Evolutionary conservation across 2,888 invertebrate species (phyloP).

Genomic region (Willowsia nigromaculata): DNA sequence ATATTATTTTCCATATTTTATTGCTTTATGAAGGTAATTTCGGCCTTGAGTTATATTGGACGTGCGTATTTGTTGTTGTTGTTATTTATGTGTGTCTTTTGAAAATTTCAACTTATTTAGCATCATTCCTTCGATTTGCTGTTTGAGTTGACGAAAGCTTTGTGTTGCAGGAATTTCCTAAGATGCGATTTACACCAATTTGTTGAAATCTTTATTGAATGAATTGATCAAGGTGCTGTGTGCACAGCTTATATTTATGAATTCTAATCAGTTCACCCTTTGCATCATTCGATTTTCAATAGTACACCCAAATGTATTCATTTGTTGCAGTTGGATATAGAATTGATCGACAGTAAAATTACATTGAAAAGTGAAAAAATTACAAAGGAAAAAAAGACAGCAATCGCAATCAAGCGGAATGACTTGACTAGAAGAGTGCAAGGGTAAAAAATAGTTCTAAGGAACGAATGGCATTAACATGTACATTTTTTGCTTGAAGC

Average conservation of each 20-base stretch:
- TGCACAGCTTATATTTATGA: neutral
- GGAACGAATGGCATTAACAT: neutral
- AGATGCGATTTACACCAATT: neutral
- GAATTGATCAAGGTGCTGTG: neutral
- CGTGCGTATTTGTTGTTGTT: neutral
- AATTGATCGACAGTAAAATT: constrained; percentile 33
- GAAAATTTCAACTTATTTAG: neutral
- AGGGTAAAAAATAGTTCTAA: neutral
- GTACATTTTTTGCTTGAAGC: neutral
- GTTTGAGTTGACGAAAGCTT: too few relatives aligned
- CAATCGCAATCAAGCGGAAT: constrained; percentile 1
- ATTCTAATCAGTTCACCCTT: neutral
- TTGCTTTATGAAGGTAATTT: neutral
- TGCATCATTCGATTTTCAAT: neutral
- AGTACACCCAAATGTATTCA: neutral
- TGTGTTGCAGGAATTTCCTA: too few relatives aligned
- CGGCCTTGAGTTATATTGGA: neutral
- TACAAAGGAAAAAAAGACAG: constrained; percentile 13
- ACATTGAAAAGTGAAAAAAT: constrained; percentile 23
- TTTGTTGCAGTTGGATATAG: neutral
- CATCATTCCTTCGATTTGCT: neutral
- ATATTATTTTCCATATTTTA: neutral
- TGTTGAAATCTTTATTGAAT: neutral
- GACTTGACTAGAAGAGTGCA: constrained; percentile 5
- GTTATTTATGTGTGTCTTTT: neutral